These are phyloP conservation scores for Lacanobia wlatinum DNA, from an alignment of 2,888 invertebrate species.

Conservation along the genomic window DNA sequence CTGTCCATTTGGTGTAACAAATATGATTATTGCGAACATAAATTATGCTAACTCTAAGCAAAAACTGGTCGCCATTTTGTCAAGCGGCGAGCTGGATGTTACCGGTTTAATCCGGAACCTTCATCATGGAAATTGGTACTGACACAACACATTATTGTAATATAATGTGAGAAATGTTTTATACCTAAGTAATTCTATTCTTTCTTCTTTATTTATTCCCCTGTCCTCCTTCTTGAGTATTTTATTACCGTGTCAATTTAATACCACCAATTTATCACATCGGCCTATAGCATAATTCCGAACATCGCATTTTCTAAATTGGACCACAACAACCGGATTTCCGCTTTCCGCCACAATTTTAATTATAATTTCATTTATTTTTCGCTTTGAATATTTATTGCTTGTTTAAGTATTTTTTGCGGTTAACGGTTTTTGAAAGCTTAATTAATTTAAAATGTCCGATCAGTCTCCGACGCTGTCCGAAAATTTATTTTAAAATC, in stretches of 20 bases:
- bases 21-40: slow-evolving; percentile 64
- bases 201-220: background rate
- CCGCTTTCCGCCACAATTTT: slow-evolving; percentile 1
- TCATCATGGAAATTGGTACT: slow-evolving; percentile 41
- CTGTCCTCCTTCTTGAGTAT: background rate
- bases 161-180: too few relatives aligned
- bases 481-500: slow-evolving; percentile 2
- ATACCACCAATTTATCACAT: slow-evolving; percentile 18
- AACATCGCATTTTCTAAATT: slow-evolving; percentile 18
- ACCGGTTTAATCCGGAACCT: slow-evolving; percentile 39
- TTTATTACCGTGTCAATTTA: background rate
- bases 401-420: slow-evolving; percentile 14
- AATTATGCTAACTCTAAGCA: slow-evolving; percentile 70
- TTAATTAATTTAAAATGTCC: slow-evolving; percentile 15
- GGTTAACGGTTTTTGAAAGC: background rate
- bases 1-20: slow-evolving; percentile 64
- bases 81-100: slow-evolving; percentile 13
- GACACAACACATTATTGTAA: slow-evolving; percentile 14
- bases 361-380: slow-evolving; percentile 30
- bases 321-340: slow-evolving; percentile 8
- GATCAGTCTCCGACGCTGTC: background rate
- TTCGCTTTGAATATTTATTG: slow-evolving; percentile 39
- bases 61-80: slow-evolving; percentile 51
- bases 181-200: too few relatives aligned
- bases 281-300: background rate